These are phyloP conservation scores for Knipowitschia caucasica DNA, from an alignment of 2,797 vertebrate species.

Conservation along the genomic window DNA sequence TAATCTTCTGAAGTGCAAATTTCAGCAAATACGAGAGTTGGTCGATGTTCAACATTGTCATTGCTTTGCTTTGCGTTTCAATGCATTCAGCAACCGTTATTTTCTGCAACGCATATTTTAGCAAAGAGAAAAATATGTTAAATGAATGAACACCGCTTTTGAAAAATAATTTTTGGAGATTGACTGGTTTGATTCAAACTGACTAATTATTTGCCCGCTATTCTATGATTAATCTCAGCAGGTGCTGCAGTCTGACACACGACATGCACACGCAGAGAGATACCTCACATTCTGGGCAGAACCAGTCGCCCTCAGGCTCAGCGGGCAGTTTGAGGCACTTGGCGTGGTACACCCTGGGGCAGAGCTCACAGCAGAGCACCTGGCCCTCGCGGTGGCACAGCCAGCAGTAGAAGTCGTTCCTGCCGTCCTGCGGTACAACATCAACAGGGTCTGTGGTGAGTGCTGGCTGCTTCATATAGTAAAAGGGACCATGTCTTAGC, in stretches of 20 bases:
- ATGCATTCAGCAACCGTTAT: constrained; percentile 75
- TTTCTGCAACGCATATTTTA: constrained; percentile 17
- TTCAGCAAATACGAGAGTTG: constrained; percentile 97
- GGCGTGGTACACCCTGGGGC: constrained; percentile 99
- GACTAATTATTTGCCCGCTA: not conserved
- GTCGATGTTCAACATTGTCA: constrained; percentile 97
- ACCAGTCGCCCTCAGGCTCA: constrained; percentile 96
- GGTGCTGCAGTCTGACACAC: not conserved
- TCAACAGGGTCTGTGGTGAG: constrained; percentile 97
- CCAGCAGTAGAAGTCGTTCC: constrained; percentile 99
- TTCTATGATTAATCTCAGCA: not conserved
- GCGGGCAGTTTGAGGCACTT: constrained; percentile 99
- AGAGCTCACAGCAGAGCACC: constrained; percentile 99
- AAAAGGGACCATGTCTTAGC: constrained; percentile 99
- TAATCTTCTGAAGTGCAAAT: constrained; percentile 99
- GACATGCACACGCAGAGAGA: constrained; percentile 54
- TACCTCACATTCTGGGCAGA: constrained; percentile 88
- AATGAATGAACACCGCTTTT: not conserved
- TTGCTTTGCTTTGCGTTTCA: constrained; percentile 94
- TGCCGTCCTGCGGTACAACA: constrained; percentile 99
- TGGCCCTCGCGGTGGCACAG: constrained; percentile 96
- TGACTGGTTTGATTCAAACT: not conserved
- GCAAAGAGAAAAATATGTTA: constrained; percentile 5
- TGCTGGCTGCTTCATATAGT: constrained; percentile 95
- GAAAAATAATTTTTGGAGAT: not conserved